phyloP scores from a whole-genome alignment of 2,797 vertebrate species.

The Natrix natrix region DNA sequence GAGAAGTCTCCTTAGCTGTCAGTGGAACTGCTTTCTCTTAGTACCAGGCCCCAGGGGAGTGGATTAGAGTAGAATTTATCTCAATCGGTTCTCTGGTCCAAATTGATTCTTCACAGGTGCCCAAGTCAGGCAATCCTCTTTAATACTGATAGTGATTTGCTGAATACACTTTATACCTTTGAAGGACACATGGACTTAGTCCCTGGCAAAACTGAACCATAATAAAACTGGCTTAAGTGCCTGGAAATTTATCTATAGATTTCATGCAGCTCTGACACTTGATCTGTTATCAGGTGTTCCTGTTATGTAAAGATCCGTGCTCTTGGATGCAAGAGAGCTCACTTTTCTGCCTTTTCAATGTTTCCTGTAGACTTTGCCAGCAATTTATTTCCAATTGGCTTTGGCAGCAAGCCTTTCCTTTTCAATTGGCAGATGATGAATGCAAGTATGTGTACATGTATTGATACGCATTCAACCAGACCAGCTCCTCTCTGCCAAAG shows the following conservation, averaged over 20 bases:
- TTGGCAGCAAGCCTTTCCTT: fast-evolving
- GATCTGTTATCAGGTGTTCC: not conserved
- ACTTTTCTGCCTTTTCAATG: not conserved
- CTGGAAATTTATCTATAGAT: not conserved
- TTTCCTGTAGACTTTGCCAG: not conserved
- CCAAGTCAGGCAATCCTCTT: conserved; percentile 1
- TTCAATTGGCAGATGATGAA: not conserved
- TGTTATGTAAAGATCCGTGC: conserved; percentile 1
- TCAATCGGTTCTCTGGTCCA: not conserved
- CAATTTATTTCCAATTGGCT: not conserved
- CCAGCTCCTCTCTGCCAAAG: conserved; percentile 14
- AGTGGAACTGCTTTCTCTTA: conserved; percentile 18
- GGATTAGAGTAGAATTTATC: conserved; percentile 5
- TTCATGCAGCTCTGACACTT: not conserved
- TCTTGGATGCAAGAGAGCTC: not conserved
- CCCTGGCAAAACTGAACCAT: fast-evolving
- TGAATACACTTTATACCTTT: not conserved
- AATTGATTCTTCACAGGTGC: conserved; percentile 13
- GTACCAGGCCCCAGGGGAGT: conserved; percentile 9
- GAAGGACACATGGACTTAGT: conserved; percentile 10
- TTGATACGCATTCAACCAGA: not conserved
- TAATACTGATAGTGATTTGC: not conserved
- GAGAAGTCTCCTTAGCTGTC: not conserved
- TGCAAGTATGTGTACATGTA: not conserved
- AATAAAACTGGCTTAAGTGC: not conserved